Base-by-base conservation (phyloP, 2,888 invertebrate genomes). In the Miltochrista miniata region DNA sequence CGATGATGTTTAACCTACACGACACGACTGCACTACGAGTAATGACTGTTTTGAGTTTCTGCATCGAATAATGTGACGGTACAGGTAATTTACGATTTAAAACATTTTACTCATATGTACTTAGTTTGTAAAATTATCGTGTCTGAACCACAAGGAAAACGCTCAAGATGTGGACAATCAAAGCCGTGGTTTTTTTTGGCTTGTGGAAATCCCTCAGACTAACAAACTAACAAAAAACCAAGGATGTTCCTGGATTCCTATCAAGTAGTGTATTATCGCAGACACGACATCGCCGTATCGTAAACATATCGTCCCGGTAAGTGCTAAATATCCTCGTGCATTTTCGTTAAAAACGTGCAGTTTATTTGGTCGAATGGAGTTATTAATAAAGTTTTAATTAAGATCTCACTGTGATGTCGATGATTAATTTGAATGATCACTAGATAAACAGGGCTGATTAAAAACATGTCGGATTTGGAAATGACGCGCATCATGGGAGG, bases 321-420 rank as follows among this genome's bases (percentile, higher is more conserved):
- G 4, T 10, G 62, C 33, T 73, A 74, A 79, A 2, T 34, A 14
- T 54, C 18, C 48, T 45, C 48, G 50, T 51, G 62, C 69, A 74
- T 70, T 76, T 79, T 76, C 79, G 76, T 78, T 79, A 85, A 85
- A 86, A 86, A 80, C 79, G 64, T 83, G 76, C 83, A 82, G 81
- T 83, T 82, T 82, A 85, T 85, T 81, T 75, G 76, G 74, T 70
- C 72, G 71, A 70, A 70, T 79, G 76, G 80, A 77, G 74, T 82
- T 85, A 83, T 84, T 85, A 86, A 83, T 84, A 83, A 81, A 84
- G 73, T 81, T 76, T 88, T 87, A 90, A 90, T 90, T 88, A 89
- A 89, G 86, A 87, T 84, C 81, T 81, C 81, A 76, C 75, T 50
- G 70, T 79, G 82, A 80, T 78, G 66, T 62, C 75, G 64, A 68